Conservation (phyloP, 1,140 invertebrate genomes). For the Euwallacea fornicatus region DNA sequence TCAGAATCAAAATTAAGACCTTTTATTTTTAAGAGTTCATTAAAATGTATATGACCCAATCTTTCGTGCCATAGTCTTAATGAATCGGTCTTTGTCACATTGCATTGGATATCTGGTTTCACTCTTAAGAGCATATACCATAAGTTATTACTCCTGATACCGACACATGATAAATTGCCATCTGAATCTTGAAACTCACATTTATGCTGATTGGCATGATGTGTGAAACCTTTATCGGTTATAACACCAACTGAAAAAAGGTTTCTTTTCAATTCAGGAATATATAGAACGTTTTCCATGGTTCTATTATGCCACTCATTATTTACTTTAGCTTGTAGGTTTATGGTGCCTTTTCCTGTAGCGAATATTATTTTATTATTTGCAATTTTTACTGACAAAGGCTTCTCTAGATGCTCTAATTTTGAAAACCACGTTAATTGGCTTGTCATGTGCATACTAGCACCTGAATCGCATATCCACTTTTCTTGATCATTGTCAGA, state of each 20-base stretch:
- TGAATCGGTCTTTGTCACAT: background rate
- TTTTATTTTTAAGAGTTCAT: background rate
- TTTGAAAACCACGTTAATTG: slow-evolving; percentile 8
- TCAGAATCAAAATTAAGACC: background rate
- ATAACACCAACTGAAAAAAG: slow-evolving; percentile 34
- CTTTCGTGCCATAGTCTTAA: slow-evolving; percentile 50
- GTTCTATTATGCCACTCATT: slow-evolving; percentile 28
- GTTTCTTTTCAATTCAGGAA: slow-evolving; percentile 18
- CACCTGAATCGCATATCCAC: slow-evolving; percentile 31
- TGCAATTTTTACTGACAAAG: slow-evolving; percentile 35
- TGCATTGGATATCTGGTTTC: slow-evolving; percentile 12
- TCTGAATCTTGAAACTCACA: slow-evolving; percentile 28
- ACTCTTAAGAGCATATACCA: slow-evolving; percentile 31
- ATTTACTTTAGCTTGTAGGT: slow-evolving; percentile 30
- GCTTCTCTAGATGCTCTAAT: slow-evolving; percentile 12
- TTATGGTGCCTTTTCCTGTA: slow-evolving; percentile 39
- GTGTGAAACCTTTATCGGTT: slow-evolving; percentile 30
- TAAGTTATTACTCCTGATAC: slow-evolving; percentile 24
- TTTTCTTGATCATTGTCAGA: slow-evolving; percentile 11
- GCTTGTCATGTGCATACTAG: slow-evolving; percentile 10
- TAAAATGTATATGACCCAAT: slow-evolving; percentile 53
- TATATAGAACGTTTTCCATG: slow-evolving; percentile 28
- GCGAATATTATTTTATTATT: slow-evolving; percentile 39
- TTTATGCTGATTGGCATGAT: slow-evolving; percentile 19
- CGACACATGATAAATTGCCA: slow-evolving; percentile 30